These are phyloP conservation scores for Stichopus chloronotus DNA, from an alignment of 35 echinoderm and acorn worm genomes.

Conservation along the genomic window DNA sequence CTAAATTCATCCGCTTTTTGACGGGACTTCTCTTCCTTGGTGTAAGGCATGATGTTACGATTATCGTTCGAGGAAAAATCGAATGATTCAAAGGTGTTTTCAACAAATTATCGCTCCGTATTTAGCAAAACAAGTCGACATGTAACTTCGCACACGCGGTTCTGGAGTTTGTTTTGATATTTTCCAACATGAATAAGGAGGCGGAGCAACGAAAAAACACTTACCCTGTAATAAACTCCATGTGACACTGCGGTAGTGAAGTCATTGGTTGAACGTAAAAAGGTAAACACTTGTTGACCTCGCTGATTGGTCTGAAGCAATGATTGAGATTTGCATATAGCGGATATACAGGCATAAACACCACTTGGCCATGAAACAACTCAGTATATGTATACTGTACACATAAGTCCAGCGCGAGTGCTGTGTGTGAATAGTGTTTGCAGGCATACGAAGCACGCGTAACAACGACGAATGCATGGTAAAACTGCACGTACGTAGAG, in stretches of 20 bases:
- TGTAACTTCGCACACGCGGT: conserved; percentile 8
- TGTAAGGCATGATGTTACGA: conserved; percentile 83
- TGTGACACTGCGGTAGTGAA: not conserved
- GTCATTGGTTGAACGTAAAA: conserved; percentile 21
- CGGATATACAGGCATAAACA: conserved; percentile 55
- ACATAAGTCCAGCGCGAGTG: too few relatives aligned
- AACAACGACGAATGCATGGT: too few relatives aligned
- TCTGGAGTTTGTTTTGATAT: conserved; percentile 52
- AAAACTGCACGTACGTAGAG: too few relatives aligned
- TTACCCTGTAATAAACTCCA: conserved; percentile 45
- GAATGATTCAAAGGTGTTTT: not conserved
- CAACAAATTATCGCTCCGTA: conserved; percentile 15
- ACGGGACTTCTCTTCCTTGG: conserved; percentile 83
- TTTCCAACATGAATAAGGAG: conserved; percentile 28
- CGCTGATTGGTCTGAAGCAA: conserved; percentile 13
- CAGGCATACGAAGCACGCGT: too few relatives aligned
- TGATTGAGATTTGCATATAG: conserved; percentile 40
- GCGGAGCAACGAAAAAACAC: conserved; percentile 14
- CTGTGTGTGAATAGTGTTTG: too few relatives aligned
- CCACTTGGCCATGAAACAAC: not conserved
- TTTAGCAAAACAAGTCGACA: conserved; percentile 23
- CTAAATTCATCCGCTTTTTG: conserved; percentile 90
- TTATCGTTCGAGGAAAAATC: not conserved
- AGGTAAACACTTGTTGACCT: conserved; percentile 8
- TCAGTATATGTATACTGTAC: too few relatives aligned